phyloP scores from a whole-genome alignment of 2,888 invertebrate species.

The Drosophila infuscata region DNA sequence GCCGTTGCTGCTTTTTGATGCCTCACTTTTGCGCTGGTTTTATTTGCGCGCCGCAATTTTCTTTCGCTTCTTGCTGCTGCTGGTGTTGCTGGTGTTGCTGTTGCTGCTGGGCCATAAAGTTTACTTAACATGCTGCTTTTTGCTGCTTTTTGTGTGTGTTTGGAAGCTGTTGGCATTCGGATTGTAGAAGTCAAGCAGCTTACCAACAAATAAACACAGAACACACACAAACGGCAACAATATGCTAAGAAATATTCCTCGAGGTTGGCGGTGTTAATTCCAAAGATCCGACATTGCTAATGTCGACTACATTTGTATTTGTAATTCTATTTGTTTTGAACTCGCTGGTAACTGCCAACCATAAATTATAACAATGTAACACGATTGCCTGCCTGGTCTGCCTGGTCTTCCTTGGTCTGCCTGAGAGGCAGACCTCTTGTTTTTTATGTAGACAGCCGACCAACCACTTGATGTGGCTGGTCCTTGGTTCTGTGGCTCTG shows the following conservation, averaged over 20 bases:
- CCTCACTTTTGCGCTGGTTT: conserved; percentile 75
- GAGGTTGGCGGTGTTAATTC: conserved; percentile 63
- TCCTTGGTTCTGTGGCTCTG: conserved; percentile 34
- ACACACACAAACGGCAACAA: conserved; percentile 32
- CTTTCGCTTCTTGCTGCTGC: conserved; percentile 50
- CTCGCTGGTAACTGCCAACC: conserved; percentile 59
- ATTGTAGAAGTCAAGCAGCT: conserved; percentile 75
- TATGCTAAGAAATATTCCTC: conserved; percentile 45
- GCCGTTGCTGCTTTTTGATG: conserved; percentile 70
- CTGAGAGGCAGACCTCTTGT: not conserved
- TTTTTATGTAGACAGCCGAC: conserved; percentile 39
- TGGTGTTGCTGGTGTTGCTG: not conserved
- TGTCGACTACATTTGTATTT: conserved; percentile 67
- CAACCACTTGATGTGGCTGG: conserved; percentile 58
- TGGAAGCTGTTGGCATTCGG: conserved; percentile 72
- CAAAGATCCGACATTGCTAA: conserved; percentile 60
- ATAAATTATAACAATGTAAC: conserved; percentile 76
- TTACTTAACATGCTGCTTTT: conserved; percentile 75
- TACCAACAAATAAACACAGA: conserved; percentile 50
- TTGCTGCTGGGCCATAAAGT: conserved; percentile 68
- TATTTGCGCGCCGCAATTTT: conserved; percentile 75
- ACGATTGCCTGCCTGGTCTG: conserved; percentile 3
- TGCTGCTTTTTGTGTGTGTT: conserved; percentile 17
- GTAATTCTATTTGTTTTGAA: conserved; percentile 63
- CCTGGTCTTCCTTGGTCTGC: not conserved